phyloP scores from a whole-genome alignment of 1,140 invertebrate genomes.

The Tachypleus tridentatus region DNA sequence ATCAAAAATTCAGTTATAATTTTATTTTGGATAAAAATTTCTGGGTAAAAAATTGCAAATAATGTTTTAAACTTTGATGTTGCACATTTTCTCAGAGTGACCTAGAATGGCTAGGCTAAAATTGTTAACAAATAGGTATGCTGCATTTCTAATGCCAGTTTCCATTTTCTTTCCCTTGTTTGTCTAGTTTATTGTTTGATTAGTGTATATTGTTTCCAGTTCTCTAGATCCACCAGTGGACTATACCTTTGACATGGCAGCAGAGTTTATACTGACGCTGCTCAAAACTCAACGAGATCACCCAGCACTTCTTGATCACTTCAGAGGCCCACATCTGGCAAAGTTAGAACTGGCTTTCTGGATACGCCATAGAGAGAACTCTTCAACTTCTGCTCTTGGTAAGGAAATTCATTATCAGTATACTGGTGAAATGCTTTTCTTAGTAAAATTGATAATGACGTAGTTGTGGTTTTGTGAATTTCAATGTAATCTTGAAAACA shows the following conservation, averaged over 20 bases:
- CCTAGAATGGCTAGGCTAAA: too few species aligned
- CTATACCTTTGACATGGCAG: constrained; percentile 27
- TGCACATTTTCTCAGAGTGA: too few species aligned
- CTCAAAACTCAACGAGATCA: constrained; percentile 21
- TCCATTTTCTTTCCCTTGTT: neutral
- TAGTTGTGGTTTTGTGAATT: too few species aligned
- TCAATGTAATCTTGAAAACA: too few species aligned
- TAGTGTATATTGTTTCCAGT: neutral
- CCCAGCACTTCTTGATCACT: constrained; percentile 34
- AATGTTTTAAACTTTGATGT: too few species aligned
- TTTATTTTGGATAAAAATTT: too few species aligned
- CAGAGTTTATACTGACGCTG: constrained; percentile 28
- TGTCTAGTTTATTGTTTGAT: neutral
- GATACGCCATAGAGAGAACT: constrained; percentile 40
- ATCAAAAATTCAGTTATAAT: too few species aligned
- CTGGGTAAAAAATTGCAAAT: too few species aligned
- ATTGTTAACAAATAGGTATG: too few species aligned
- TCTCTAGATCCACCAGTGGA: constrained; percentile 22
- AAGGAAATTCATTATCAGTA: too few species aligned
- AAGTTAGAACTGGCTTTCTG: constrained; percentile 48
- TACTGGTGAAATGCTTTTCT: too few species aligned
- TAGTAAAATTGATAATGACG: too few species aligned
- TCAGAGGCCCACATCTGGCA: constrained; percentile 64
- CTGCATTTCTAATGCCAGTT: neutral
- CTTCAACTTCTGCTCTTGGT: neutral